Percentiles rank a stretch among this genome's conserved stretches.
Evolutionary conservation across 2,797 vertebrate genomes (phyloP).

Genomic region (Gambelia wislizenii): DNA sequence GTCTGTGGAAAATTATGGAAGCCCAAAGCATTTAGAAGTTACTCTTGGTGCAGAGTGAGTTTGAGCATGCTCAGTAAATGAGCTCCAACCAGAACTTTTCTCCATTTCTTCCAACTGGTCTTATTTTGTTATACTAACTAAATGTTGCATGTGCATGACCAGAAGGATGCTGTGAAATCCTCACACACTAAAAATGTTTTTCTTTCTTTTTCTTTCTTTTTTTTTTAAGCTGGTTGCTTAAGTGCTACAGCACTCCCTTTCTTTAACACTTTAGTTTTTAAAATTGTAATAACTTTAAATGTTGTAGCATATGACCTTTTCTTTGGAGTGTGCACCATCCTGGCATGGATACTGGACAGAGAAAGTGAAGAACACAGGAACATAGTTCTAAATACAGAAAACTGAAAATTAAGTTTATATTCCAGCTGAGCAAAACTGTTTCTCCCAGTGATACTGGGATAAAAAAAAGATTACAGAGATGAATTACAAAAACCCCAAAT

Average conservation of each 20-base stretch:
- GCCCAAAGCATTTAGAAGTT: slow-evolving; percentile 48
- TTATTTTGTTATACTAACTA: slow-evolving; percentile 54
- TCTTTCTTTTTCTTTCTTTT: too few species aligned
- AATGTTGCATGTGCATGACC: slow-evolving; percentile 81
- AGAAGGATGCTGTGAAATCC: slow-evolving; percentile 69
- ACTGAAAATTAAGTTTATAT: slow-evolving; percentile 34
- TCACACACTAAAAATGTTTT: slow-evolving; percentile 59
- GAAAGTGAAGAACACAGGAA: slow-evolving; percentile 36
- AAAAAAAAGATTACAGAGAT: slow-evolving; percentile 35
- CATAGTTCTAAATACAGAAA: slow-evolving; percentile 21
- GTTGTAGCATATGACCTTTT: slow-evolving; percentile 37
- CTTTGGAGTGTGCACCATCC: slow-evolving; percentile 41
- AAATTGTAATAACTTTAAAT: background rate
- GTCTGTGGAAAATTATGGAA: slow-evolving; percentile 25
- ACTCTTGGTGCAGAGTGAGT: slow-evolving; percentile 66
- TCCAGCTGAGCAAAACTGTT: slow-evolving; percentile 26
- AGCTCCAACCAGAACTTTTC: slow-evolving; percentile 61
- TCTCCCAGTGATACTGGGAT: slow-evolving; percentile 40
- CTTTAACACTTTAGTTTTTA: slow-evolving; percentile 50
- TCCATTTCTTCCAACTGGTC: slow-evolving; percentile 57
- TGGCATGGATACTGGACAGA: slow-evolving; percentile 30
- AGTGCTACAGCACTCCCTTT: slow-evolving; percentile 37
- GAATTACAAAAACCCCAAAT: slow-evolving; percentile 34
- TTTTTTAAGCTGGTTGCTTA: slow-evolving; percentile 48
- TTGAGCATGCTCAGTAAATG: slow-evolving; percentile 84